These are phyloP conservation scores for Malurus splendens DNA, from an alignment of 2,797 vertebrate species.

Conservation along the genomic window DNA sequence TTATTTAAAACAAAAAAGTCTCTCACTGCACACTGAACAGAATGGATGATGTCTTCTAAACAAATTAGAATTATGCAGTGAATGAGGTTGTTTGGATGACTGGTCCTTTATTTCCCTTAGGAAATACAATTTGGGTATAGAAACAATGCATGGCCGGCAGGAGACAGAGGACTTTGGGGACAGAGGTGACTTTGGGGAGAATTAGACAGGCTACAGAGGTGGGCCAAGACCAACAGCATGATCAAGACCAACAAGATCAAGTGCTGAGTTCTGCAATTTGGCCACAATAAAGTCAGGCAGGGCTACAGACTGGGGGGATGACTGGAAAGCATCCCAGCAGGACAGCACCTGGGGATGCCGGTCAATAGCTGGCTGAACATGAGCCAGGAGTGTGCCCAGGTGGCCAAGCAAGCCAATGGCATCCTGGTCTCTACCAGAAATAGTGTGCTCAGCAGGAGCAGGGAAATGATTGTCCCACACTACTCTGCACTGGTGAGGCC, in stretches of 20 bases:
- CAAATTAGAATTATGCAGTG: not conserved
- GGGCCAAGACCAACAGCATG: not conserved
- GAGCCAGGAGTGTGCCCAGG: accelerated
- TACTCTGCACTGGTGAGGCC: accelerated
- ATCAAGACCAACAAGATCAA: not conserved
- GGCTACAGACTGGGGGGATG: too few relatives aligned
- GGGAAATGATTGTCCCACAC: not conserved
- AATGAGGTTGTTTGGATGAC: not conserved
- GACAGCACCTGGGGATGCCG: not conserved
- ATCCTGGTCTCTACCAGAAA: not conserved
- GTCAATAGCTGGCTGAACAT: too few relatives aligned
- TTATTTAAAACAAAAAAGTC: not conserved
- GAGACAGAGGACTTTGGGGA: not conserved
- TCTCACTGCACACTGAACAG: not conserved
- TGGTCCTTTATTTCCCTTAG: not conserved
- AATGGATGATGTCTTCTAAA: not conserved
- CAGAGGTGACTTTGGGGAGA: not conserved
- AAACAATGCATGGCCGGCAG: accelerated
- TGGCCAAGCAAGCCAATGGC: not conserved
- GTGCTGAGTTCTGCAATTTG: not conserved
- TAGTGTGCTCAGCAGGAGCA: not conserved
- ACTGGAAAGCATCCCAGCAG: not conserved
- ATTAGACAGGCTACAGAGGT: not conserved
- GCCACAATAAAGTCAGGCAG: not conserved
- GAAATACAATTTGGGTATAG: not conserved